Evolutionary conservation across 2,113 vertebrate species (phyloP).

Genomic region (Speoplatyrhinus poulsoni): DNA sequence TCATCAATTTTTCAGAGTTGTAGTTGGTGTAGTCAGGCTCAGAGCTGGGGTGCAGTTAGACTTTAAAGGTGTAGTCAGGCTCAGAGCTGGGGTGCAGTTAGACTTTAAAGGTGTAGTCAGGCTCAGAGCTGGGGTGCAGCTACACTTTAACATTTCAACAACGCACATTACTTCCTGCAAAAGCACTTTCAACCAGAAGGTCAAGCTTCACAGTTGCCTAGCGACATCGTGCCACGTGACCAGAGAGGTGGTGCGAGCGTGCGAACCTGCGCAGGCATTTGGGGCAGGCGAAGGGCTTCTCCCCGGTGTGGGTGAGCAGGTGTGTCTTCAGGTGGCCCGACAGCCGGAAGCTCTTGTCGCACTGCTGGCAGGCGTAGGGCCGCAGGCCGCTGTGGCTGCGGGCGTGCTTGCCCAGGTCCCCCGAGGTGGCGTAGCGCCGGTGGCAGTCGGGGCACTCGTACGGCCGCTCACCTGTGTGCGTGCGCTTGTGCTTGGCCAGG

Average conservation of each 20-base stretch:
- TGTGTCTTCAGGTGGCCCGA: conserved; percentile 78
- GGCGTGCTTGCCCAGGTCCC: conserved; percentile 74
- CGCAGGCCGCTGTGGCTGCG: conserved; percentile 74
- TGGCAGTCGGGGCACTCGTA: conserved; percentile 74
- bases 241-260: conserved; percentile 71
- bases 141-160: too few relatives aligned
- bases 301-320: conserved; percentile 77
- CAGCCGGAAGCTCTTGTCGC: conserved; percentile 68
- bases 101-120: too few relatives aligned
- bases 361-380: conserved; percentile 81
- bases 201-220: conserved; percentile 22
- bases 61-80: too few relatives aligned
- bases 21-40: too few relatives aligned
- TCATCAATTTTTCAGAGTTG: too few relatives aligned
- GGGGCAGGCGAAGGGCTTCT: conserved; percentile 73
- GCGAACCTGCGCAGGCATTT: conserved; percentile 73
- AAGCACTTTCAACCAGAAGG: neutral
- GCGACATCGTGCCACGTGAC: conserved; percentile 68
- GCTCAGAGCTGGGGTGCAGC: too few relatives aligned
- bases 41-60: too few relatives aligned
- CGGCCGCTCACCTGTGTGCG: conserved; percentile 77
- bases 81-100: too few relatives aligned
- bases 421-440: conserved; percentile 68
- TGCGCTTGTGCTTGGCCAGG: conserved; percentile 75
- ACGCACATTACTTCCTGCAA: neutral